Percentiles rank a stretch among this genome's conserved stretches.
Conservation (phyloP, 2,113 vertebrate species). For the Acrocephalus arundinaceus region DNA sequence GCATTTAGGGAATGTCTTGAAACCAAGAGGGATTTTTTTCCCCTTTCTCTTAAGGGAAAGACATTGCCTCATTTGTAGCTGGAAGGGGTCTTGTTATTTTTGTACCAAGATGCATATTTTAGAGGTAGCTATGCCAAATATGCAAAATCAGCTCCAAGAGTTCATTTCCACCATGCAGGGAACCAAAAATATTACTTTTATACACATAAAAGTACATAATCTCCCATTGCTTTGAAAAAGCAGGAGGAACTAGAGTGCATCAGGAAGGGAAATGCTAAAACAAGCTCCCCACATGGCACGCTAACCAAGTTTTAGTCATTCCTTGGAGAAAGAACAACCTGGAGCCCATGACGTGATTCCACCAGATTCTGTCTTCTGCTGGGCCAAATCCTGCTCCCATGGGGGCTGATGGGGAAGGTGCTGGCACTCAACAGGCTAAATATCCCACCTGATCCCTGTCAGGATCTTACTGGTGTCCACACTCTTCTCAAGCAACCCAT, state of each 20-base stretch:
- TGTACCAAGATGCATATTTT: not conserved
- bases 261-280: not conserved
- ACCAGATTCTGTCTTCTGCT: not conserved
- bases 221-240: not conserved
- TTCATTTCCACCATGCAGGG: not conserved
- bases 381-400: not conserved
- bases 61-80: constrained; percentile 11
- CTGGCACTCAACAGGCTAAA: not conserved
- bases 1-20: not conserved
- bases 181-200: constrained; percentile 7
- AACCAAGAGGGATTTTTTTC: not conserved
- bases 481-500: not conserved
- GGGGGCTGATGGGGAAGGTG: not conserved
- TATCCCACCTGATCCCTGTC: not conserved
- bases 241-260: not conserved
- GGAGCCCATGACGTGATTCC: not conserved
- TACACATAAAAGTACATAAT: not conserved
- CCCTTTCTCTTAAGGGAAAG: not conserved
- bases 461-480: not conserved
- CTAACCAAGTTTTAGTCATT: not conserved
- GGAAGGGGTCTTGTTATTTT: constrained; percentile 41
- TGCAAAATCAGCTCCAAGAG: constrained; percentile 11
- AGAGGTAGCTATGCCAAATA: not conserved
- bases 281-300: not conserved
- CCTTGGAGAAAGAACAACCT: not conserved